phyloP scores from a whole-genome alignment of 2,797 vertebrate species.

The Pseudocheirus occidentalis region DNA sequence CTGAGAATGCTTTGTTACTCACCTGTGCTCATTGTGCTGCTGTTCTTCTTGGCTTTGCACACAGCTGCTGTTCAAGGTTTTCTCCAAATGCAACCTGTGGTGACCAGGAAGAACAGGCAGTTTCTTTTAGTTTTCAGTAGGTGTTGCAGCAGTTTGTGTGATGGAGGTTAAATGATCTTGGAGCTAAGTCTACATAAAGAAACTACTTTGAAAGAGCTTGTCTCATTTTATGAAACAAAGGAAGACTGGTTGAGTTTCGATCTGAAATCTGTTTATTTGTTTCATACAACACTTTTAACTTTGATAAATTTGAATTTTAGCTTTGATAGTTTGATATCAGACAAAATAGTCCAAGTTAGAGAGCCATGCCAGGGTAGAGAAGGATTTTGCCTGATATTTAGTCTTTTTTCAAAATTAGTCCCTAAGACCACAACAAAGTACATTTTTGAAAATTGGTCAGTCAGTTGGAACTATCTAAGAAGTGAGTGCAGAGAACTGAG shows the following conservation, averaged over 20 bases:
- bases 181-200: not conserved
- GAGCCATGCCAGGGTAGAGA: not conserved
- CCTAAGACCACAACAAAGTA: not conserved
- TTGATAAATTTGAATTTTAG: not conserved
- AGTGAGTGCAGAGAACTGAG: not conserved
- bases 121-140: not conserved
- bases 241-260: not conserved
- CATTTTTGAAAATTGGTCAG: not conserved
- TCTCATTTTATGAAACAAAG: not conserved
- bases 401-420: not conserved
- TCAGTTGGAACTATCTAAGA: not conserved
- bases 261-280: not conserved
- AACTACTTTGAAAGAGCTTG: not conserved
- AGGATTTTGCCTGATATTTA: not conserved
- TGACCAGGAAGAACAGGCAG: not conserved
- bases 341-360: not conserved
- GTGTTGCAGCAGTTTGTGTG: not conserved
- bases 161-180: not conserved
- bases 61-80: not conserved
- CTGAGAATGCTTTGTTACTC: not conserved
- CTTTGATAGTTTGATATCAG: not conserved
- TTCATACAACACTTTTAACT: not conserved
- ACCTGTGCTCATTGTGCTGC: not conserved
- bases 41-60: not conserved
- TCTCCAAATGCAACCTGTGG: not conserved